A percentile compares a stretch with the other conserved stretches of the same genome.
These are phyloP conservation scores for Timema podura DNA, from an alignment of 2,888 invertebrate genomes.

Conservation along the genomic window DNA sequence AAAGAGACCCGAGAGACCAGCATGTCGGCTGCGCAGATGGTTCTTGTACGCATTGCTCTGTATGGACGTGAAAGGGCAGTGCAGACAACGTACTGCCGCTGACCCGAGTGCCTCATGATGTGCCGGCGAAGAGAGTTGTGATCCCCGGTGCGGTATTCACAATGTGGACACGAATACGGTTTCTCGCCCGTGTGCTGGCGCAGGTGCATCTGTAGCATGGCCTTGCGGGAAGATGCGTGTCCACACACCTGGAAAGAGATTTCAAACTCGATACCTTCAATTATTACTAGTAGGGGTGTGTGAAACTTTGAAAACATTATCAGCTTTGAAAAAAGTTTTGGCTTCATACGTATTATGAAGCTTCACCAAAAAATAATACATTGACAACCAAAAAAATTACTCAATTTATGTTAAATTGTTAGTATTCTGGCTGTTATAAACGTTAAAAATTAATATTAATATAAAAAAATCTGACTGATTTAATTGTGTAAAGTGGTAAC, in stretches of 20 bases:
- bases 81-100: slow-evolving; percentile 60
- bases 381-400: too few relatives aligned
- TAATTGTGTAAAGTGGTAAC: too few relatives aligned
- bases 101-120: slow-evolving; percentile 56
- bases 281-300: neutral
- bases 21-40: slow-evolving; percentile 55
- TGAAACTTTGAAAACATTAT: too few relatives aligned
- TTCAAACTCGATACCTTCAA: neutral
- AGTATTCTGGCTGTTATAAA: too few relatives aligned
- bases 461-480: too few relatives aligned
- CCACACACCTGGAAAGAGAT: slow-evolving; percentile 52
- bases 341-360: too few relatives aligned
- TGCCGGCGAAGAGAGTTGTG: slow-evolving; percentile 68
- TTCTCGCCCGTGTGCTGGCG: slow-evolving; percentile 76
- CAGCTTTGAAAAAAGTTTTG: too few relatives aligned
- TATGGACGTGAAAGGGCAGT: slow-evolving; percentile 65
- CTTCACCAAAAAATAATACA: too few relatives aligned
- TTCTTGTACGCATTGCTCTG: slow-evolving; percentile 64
- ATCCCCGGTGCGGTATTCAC: slow-evolving; percentile 67
- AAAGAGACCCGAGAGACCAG: slow-evolving; percentile 48
- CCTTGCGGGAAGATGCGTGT: slow-evolving; percentile 65
- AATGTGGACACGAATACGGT: slow-evolving; percentile 65
- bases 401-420: too few relatives aligned
- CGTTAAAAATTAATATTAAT: too few relatives aligned
- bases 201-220: slow-evolving; percentile 65